Evolutionary conservation across 2,888 invertebrate species (phyloP).

Genomic region (Chloromyia formosa): DNA sequence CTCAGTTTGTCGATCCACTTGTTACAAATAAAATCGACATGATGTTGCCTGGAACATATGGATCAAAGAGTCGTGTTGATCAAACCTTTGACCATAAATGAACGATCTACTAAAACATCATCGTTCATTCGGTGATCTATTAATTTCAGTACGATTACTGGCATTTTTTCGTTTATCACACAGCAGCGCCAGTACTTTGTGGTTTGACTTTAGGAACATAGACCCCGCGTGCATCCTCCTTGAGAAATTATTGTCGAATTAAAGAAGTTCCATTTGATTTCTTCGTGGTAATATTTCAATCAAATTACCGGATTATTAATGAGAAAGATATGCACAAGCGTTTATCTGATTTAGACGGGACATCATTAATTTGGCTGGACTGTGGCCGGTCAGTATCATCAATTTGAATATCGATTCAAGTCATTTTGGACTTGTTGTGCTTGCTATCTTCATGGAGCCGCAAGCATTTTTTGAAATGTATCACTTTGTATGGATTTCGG

Average conservation of each 20-base stretch:
- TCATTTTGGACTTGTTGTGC: background rate
- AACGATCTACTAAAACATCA: slow-evolving; percentile 44
- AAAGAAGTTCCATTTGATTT: slow-evolving; percentile 22
- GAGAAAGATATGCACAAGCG: slow-evolving; percentile 26
- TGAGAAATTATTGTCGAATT: slow-evolving; percentile 19
- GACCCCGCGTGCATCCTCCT: background rate
- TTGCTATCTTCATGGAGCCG: background rate
- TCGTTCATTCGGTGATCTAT: slow-evolving; percentile 47
- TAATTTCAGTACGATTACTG: slow-evolving; percentile 40
- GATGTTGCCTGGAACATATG: background rate
- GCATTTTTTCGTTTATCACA: slow-evolving; percentile 29
- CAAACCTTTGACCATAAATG: slow-evolving; percentile 28
- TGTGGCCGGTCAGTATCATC: slow-evolving; percentile 3
- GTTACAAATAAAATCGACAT: slow-evolving; percentile 12
- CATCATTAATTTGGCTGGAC: slow-evolving; percentile 31
- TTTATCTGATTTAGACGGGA: slow-evolving; percentile 29
- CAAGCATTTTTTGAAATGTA: slow-evolving; percentile 9
- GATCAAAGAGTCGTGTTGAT: background rate
- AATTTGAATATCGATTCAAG: slow-evolving; percentile 12
- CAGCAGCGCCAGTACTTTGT: slow-evolving; percentile 4
- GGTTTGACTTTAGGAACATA: background rate
- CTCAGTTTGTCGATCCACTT: slow-evolving; percentile 28
- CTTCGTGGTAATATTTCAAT: slow-evolving; percentile 45
- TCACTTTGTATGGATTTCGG: slow-evolving; percentile 32
- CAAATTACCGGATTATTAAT: slow-evolving; percentile 43